Percentiles rank a stretch among this genome's conserved stretches.
Conservation (phyloP, 2,113 vertebrate genomes). For the Chlamydotis undulata region DNA sequence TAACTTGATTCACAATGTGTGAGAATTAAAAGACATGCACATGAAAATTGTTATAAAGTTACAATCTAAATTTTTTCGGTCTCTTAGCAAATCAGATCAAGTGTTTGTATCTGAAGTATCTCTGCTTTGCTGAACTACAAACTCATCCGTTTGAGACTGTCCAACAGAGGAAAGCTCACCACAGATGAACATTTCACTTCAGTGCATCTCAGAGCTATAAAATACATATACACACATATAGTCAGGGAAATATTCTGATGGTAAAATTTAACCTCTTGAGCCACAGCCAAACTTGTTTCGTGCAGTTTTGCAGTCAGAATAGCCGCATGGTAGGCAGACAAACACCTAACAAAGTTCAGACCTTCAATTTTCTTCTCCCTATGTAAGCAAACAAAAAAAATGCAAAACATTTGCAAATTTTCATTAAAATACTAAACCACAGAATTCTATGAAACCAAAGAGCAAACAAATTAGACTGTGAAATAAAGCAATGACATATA, state of each 20-base stretch:
- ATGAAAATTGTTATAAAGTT: not conserved
- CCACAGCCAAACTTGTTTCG: conserved; percentile 86
- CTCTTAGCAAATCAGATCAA: not conserved
- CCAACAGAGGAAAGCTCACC: not conserved
- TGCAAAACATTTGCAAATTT: not conserved
- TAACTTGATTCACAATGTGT: not conserved
- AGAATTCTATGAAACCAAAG: not conserved
- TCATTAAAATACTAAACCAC: rapidly evolving
- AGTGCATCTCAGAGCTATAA: not conserved
- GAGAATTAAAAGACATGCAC: not conserved
- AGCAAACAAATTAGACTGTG: not conserved
- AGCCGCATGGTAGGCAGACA: conserved; percentile 87
- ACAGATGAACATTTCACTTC: not conserved
- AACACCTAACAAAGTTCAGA: conserved; percentile 82
- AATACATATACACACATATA: not conserved
- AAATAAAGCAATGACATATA: not conserved
- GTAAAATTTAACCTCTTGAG: conserved; percentile 85
- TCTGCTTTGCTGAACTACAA: not conserved
- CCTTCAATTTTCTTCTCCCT: conserved; percentile 98
- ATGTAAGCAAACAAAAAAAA: not conserved
- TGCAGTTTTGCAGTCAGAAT: conserved; percentile 84
- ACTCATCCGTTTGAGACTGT: not conserved
- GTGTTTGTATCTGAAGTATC: not conserved
- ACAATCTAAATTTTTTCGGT: not conserved
- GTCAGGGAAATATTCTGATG: not conserved